Evolutionary conservation across 2,113 vertebrate species (phyloP), one percentile per base, ranked within the genome.

Genomic region (Electrona antarctica): DNA sequence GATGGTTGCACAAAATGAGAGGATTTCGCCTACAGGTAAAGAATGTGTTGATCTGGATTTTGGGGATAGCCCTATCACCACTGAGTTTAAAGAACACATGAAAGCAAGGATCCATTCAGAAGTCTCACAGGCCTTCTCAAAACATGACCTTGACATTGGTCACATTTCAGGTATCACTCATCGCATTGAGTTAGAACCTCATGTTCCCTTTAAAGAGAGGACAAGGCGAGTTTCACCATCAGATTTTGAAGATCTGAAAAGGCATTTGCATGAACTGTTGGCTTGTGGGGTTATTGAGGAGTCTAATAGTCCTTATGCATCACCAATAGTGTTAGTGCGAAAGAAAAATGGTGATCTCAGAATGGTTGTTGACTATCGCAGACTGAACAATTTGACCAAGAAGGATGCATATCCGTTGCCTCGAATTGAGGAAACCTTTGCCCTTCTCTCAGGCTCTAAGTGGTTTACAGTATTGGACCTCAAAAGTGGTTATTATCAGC

Each of bases 391-490:
- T 2, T 3, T 76, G 0, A 9, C 79, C n/a, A n/a, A n/a, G n/a
- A n/a, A n/a, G n/a, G n/a, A n/a, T n/a, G n/a, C n/a, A n/a, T n/a
- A n/a, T n/a, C n/a, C n/a, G n/a, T n/a, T n/a, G n/a, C n/a, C n/a
- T n/a, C n/a, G n/a, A n/a, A n/a, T n/a, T n/a, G n/a, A n/a, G n/a
- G n/a, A n/a, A n/a, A n/a, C n/a, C n/a, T n/a, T n/a, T n/a, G n/a
- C n/a, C n/a, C n/a, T n/a, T 6, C 9, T 82, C 28, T 79, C 76
- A 14, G 80, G 69, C 1, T 83, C 69, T 0, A 83, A 76, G 13
- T 79, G 80, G 69, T 76, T 79, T 7, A 41, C 50, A 0, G 73
- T 83, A 0, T n/a, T 75, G 7, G 80, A 87, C 73, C 21, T 82
- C 10, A 83, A 77, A 13, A 73, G 69, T 29, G 69, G 75, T 3